Conservation (phyloP, 2,113 vertebrate species). For the Thinocorus orbignyianus region DNA sequence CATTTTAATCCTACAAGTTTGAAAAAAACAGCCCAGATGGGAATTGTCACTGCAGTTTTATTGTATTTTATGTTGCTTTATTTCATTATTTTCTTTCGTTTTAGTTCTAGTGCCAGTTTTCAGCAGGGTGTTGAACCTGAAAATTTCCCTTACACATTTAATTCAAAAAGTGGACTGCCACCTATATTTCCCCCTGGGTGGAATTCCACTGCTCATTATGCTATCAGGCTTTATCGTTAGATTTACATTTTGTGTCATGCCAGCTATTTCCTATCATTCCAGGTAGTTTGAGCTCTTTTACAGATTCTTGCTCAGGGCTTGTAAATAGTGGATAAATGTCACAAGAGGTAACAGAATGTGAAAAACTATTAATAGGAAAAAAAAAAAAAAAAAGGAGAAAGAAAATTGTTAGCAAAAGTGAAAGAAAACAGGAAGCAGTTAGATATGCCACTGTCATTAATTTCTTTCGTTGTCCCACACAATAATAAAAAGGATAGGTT, state of each 20-base stretch:
- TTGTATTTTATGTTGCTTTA: not conserved
- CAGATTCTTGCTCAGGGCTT: not conserved
- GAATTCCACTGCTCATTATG: not conserved
- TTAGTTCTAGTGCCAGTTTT: not conserved
- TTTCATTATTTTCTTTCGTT: not conserved
- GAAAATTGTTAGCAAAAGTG: not conserved
- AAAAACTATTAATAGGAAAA: not conserved
- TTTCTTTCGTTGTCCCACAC: not conserved
- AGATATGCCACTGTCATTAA: accelerated
- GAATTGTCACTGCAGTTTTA: not conserved
- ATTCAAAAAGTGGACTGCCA: not conserved
- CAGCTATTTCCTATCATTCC: not conserved
- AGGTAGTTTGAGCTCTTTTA: not conserved
- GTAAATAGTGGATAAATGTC: not conserved
- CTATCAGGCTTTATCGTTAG: not conserved
- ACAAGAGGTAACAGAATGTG: not conserved
- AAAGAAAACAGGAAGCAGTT: not conserved
- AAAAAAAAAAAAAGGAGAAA: not conserved
- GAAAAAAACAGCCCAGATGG: not conserved
- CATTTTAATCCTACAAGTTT: not conserved
- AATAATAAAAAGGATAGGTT: not conserved
- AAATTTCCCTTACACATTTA: not conserved
- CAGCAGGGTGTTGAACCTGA: not conserved
- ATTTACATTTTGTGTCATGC: not conserved
- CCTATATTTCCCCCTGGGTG: not conserved